Conservation (phyloP, 2,797 vertebrate species). For the Notoglanidium macrostoma region DNA sequence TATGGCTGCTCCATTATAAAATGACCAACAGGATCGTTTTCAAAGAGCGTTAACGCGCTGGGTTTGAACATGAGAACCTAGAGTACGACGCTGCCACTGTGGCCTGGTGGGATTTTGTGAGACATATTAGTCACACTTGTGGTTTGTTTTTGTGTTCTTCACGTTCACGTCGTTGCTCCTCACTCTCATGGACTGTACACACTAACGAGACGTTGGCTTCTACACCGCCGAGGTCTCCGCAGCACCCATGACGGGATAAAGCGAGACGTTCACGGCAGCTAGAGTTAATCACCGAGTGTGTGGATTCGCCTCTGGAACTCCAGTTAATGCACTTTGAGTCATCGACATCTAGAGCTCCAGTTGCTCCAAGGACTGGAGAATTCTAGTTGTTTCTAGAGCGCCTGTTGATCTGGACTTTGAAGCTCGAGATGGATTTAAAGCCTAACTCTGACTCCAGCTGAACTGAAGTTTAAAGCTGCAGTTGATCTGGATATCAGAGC, state of each 20-base stretch:
- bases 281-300: background rate
- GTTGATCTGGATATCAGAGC: background rate
- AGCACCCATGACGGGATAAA: background rate
- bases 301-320: background rate
- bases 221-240: background rate
- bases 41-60: conserved; percentile 29
- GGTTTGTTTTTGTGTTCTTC: background rate
- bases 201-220: background rate
- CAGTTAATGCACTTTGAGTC: background rate
- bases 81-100: background rate
- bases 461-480: background rate
- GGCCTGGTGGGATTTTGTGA: background rate
- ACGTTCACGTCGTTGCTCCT: background rate
- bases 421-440: background rate
- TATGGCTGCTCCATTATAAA: conserved; percentile 32
- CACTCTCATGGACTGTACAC: background rate
- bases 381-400: background rate
- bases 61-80: background rate
- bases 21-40: conserved; percentile 29
- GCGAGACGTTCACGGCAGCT: background rate
- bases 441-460: background rate
- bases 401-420: background rate
- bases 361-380: background rate
- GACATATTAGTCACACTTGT: background rate
- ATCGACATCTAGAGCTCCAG: background rate